Evolutionary conservation across 2,888 invertebrate species (phyloP).

Genomic region (Hirudinaria manillensis): DNA sequence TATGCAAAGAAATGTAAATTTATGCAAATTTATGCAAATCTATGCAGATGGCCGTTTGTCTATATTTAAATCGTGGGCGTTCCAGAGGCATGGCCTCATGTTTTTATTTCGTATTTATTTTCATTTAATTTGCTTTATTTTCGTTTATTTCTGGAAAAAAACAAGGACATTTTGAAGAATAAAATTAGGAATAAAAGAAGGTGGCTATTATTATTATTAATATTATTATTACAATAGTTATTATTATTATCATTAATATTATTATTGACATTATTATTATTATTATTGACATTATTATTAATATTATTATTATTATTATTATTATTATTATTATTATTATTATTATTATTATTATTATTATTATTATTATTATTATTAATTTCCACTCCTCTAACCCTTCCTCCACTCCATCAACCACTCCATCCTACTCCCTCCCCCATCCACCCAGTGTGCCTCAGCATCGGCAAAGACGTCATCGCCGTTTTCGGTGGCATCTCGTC

Average conservation of each 20-base stretch:
- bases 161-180: too few species aligned
- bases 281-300: not conserved
- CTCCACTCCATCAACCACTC: not conserved
- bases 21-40: too few species aligned
- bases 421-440: not conserved
- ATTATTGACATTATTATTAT: not conserved
- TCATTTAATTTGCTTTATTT: not conserved
- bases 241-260: not conserved
- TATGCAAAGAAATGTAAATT: too few species aligned
- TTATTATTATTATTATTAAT: not conserved
- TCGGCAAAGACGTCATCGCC: not conserved
- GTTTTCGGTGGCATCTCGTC: conserved; percentile 10
- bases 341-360: not conserved
- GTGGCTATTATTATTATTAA: not conserved
- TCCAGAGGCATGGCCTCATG: not conserved
- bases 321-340: not conserved
- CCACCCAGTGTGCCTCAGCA: conserved; percentile 3
- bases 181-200: too few species aligned
- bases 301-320: not conserved
- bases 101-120: not conserved
- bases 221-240: not conserved
- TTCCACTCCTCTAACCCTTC: not conserved
- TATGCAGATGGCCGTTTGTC: too few species aligned
- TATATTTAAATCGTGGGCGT: too few species aligned
- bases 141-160: too few species aligned